Conservation (phyloP, 2,888 invertebrate genomes). For the Drepana falcataria region DNA sequence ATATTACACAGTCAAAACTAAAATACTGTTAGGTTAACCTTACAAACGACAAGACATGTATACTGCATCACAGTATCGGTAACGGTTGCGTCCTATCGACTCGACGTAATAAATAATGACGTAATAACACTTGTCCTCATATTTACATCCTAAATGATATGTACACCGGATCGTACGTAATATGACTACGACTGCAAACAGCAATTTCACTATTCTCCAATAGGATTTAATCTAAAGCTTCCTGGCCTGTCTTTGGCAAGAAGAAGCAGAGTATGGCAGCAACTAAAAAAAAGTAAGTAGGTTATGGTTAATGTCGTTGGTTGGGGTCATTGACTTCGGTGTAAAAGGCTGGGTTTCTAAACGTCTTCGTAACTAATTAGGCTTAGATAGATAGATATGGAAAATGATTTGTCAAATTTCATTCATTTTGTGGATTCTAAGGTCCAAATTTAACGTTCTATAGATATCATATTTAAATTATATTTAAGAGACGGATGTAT, state of each 20-base stretch:
- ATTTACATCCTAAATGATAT: conserved; percentile 71
- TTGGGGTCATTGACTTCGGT: conserved; percentile 1
- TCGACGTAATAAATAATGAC: conserved; percentile 27
- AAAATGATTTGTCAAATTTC: no score
- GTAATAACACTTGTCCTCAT: conserved; percentile 62
- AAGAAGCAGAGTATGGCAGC: conserved; percentile 86
- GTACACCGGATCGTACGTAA: conserved; percentile 49
- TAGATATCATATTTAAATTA: no score
- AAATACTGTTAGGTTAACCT: conserved; percentile 67
- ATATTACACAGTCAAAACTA: conserved; percentile 74
- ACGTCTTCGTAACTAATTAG: no score
- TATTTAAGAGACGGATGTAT: no score
- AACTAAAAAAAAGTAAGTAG: conserved; percentile 66
- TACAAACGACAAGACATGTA: conserved; percentile 49
- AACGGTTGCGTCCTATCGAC: conserved; percentile 30
- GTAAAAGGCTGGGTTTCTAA: no score
- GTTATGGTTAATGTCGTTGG: conserved; percentile 14
- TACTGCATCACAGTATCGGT: conserved; percentile 67
- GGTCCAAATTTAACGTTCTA: no score
- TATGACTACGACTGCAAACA: conserved; percentile 25
- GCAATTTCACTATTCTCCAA: conserved; percentile 56
- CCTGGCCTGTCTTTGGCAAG: conserved; percentile 86
- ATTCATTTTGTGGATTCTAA: no score
- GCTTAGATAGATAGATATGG: no score
- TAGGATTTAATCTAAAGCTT: conserved; percentile 80